Percentiles rank a stretch among this genome's conserved stretches.
phyloP scores from a whole-genome alignment of 2,888 invertebrate species.

The Leucophenga montana region DNA sequence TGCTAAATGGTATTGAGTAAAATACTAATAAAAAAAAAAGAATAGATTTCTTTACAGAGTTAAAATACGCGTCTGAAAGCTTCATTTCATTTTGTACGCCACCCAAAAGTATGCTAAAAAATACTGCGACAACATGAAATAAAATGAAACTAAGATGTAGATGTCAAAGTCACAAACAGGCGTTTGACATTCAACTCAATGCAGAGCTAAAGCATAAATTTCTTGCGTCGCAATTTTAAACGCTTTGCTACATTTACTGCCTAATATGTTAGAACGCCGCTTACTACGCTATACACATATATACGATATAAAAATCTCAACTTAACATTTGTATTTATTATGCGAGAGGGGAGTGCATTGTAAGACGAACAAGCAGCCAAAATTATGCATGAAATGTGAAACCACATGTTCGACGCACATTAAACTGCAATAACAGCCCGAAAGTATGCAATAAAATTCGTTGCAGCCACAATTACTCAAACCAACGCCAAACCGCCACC shows the following conservation, averaged over 20 bases:
- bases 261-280: too few species aligned
- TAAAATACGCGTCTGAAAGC: too few species aligned
- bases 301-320: conserved; percentile 53
- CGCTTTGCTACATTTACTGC: background rate
- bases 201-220: too few species aligned
- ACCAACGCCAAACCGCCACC: background rate
- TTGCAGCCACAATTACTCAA: conserved; percentile 48
- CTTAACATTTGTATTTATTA: conserved; percentile 40
- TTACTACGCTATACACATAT: background rate
- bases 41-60: background rate
- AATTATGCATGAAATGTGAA: conserved; percentile 60
- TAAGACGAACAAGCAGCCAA: conserved; percentile 44
- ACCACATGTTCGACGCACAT: conserved; percentile 63
- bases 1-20: background rate
- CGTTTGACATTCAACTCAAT: background rate
- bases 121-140: too few species aligned
- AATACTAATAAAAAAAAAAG: too few species aligned
- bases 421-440: conserved; percentile 66
- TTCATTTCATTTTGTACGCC: too few species aligned
- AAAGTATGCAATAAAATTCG: conserved; percentile 67
- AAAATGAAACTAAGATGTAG: too few species aligned
- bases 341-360: conserved; percentile 20
- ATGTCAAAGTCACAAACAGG: too few species aligned
- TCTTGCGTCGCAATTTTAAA: too few species aligned
- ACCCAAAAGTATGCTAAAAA: too few species aligned